These are phyloP conservation scores for Ophion ellenae DNA, from an alignment of 2,888 invertebrate genomes.

Conservation along the genomic window DNA sequence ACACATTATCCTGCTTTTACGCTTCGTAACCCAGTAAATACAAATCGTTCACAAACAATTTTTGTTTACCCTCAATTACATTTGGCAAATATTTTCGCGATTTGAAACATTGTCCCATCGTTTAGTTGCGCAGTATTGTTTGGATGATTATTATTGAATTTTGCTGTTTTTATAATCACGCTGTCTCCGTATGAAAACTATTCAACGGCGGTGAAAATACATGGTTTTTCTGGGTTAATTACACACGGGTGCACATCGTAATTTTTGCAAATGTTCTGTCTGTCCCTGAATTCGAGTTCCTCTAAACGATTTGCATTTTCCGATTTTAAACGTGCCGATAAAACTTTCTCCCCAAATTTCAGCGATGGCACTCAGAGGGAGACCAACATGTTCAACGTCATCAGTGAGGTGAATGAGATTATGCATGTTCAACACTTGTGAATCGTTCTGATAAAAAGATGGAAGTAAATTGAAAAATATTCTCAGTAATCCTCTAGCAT, in stretches of 20 bases:
- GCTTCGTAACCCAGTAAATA: constrained; percentile 17
- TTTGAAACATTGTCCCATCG: constrained; percentile 9
- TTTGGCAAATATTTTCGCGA: constrained; percentile 16
- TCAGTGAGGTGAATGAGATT: constrained; percentile 62
- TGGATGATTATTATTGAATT: constrained; percentile 6
- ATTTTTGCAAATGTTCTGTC: constrained; percentile 34
- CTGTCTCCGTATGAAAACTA: neutral
- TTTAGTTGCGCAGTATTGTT: constrained; percentile 23
- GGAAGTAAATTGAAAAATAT: constrained; percentile 55
- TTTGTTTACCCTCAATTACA: neutral
- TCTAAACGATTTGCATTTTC: constrained; percentile 61
- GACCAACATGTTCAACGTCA: constrained; percentile 39
- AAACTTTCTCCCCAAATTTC: constrained; percentile 64
- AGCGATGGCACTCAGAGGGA: constrained; percentile 51
- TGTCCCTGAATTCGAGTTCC: constrained; percentile 51
- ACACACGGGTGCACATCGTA: constrained; percentile 11
- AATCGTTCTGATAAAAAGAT: constrained; percentile 45
- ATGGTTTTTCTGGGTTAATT: neutral
- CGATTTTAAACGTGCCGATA: constrained; percentile 55
- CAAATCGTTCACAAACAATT: neutral
- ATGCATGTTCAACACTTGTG: constrained; percentile 62
- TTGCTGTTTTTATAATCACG: constrained; percentile 12
- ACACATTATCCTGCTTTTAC: neutral
- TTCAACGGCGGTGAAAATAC: neutral
- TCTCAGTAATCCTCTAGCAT: constrained; percentile 50